Conservation (phyloP, 2,797 vertebrate genomes). For the Sciaenops ocellatus region DNA sequence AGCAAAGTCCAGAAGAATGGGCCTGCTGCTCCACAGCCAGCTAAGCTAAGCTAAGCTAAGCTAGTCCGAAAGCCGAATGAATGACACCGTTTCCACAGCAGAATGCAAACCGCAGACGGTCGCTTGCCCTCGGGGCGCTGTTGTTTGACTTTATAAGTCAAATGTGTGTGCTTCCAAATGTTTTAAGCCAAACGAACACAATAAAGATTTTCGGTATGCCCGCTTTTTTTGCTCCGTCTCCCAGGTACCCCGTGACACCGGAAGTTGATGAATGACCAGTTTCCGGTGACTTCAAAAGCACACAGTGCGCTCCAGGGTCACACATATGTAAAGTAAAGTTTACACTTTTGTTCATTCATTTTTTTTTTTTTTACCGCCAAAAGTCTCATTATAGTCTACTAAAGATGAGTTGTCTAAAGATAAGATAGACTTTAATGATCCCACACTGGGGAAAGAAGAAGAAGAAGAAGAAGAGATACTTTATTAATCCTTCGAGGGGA, state of each 20-base stretch:
- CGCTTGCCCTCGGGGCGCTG: neutral
- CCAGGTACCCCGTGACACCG: constrained; percentile 78
- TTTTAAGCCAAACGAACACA: constrained; percentile 50
- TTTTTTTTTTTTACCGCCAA: no score
- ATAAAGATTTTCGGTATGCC: constrained; percentile 73
- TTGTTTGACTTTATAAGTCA: constrained; percentile 15
- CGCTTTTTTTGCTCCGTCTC: constrained; percentile 81
- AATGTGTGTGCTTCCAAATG: constrained; percentile 19
- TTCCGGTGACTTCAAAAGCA: constrained; percentile 62
- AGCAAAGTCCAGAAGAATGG: constrained; percentile 81
- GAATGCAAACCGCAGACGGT: constrained; percentile 14
- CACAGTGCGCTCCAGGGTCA: neutral
- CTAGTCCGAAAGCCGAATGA: constrained; percentile 66
- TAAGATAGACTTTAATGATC: no score
- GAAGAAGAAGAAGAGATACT: no score
- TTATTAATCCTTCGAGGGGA: no score
- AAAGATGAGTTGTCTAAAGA: neutral
- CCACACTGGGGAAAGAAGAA: no score
- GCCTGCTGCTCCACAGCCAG: constrained; percentile 60
- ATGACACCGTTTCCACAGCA: constrained; percentile 53
- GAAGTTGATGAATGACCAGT: constrained; percentile 73
- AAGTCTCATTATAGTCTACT: neutral
- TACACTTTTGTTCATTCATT: neutral
- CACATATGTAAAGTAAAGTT: neutral
- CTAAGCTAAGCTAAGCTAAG: constrained; percentile 45